These are phyloP conservation scores for Apotomis betuletana DNA, from an alignment of 2,888 invertebrate genomes.

Conservation along the genomic window DNA sequence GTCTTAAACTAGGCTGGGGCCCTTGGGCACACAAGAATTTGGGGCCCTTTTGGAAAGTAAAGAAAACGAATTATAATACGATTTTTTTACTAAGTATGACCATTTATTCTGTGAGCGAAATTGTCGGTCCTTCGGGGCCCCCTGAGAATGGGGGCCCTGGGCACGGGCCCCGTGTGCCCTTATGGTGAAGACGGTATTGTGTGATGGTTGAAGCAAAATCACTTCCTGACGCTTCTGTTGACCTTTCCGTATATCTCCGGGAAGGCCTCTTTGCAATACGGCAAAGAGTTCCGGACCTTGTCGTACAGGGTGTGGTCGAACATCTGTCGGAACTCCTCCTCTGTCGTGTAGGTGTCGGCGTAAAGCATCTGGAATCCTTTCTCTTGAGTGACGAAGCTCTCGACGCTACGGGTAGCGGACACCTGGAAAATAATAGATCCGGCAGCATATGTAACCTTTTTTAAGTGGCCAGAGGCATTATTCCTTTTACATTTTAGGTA, in stretches of 20 bases:
- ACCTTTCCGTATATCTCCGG: conserved; percentile 92
- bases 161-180: too few relatives aligned
- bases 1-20: too few relatives aligned
- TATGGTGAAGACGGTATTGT: too few relatives aligned
- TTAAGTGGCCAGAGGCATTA: background rate
- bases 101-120: too few relatives aligned
- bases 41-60: too few relatives aligned
- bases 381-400: conserved; percentile 87
- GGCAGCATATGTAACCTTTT: background rate
- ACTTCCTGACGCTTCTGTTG: conserved; percentile 81
- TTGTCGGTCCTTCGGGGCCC: too few relatives aligned
- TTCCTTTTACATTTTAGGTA: too few relatives aligned
- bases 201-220: conserved; percentile 35
- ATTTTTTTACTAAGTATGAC: too few relatives aligned
- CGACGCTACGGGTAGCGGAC: conserved; percentile 86
- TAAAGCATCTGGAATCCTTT: conserved; percentile 93
- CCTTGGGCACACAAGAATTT: too few relatives aligned
- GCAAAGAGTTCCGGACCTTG: conserved; percentile 81
- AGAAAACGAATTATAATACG: too few relatives aligned
- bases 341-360: conserved; percentile 90
- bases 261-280: conserved; percentile 87
- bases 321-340: conserved; percentile 90
- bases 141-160: too few relatives aligned
- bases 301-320: conserved; percentile 91
- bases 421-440: conserved; percentile 52